These are phyloP conservation scores for Eucidaris tribuloides DNA, from an alignment of 35 echinoderm and acorn worm species.

Conservation along the genomic window DNA sequence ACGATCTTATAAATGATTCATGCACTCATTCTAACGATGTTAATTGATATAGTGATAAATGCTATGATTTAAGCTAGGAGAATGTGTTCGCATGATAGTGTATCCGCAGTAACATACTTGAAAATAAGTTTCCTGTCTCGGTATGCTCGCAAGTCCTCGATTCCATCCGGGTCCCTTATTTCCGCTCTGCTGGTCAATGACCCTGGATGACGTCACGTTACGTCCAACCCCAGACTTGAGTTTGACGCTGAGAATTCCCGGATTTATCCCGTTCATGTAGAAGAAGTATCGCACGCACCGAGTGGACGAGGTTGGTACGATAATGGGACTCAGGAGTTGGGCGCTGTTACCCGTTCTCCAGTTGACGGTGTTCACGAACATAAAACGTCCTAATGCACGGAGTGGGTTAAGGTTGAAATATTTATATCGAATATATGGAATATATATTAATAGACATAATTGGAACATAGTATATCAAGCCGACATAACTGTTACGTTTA, in stretches of 20 bases:
- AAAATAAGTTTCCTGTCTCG: background rate
- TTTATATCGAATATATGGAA: no score
- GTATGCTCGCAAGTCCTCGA: constrained; percentile 6
- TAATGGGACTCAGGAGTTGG: background rate
- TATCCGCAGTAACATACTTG: no score
- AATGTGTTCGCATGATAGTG: no score
- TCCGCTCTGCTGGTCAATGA: background rate
- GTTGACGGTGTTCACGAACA: constrained; percentile 32
- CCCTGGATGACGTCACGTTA: background rate
- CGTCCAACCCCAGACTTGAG: background rate
- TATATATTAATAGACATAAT: background rate
- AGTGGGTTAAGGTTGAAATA: background rate
- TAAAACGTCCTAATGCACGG: background rate
- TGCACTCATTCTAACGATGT: no score
- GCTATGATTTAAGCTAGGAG: no score
- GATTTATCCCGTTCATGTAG: constrained; percentile 42
- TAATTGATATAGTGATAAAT: no score
- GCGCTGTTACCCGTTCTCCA: background rate
- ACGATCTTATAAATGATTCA: no score
- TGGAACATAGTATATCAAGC: background rate
- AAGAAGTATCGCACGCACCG: constrained; percentile 35
- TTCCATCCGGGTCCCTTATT: constrained; percentile 29
- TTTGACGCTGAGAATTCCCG: constrained; percentile 25
- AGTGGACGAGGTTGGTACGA: background rate
- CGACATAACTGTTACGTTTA: no score